Evolutionary conservation across 2,113 vertebrate species (phyloP), one percentile per base, ranked within the genome.

Genomic region (Murina feae): DNA sequence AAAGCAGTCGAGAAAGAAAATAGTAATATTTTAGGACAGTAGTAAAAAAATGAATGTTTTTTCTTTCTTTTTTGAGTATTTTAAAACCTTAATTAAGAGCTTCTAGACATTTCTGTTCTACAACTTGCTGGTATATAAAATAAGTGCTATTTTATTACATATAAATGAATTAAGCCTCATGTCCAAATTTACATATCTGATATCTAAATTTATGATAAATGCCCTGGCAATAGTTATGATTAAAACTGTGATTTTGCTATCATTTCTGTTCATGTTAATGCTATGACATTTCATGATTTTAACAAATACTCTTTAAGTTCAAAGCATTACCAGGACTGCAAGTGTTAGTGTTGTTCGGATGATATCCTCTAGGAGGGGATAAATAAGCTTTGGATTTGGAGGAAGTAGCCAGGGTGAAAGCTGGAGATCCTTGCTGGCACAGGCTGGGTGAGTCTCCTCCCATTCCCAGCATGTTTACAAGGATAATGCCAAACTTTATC

Each of bases 191-290:
- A 76, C 10, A 49, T 14, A 78, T 82, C 21, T 4, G 18, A 51
- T 55, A 10, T 37, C 18, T 90, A 65, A 69, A 81, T 76, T 84
- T 37, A 65, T 32, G 25, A 28, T 76, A 68, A 80, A 65, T 71
- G 42, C 35, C 17, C 8, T 76, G 65, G 4, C 23, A 88, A 81
- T 81, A 42, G 55, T 44, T 39, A 44, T 49, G 83, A 14, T 68
- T 74, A 87, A 74, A 60, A 68, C 63, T 87, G 28, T n/a, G 17
- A 75, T 75, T 78, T 82, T 90, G 2, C 9, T 83, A 5, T 95
- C 28, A 23, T 86, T 89, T 72, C 60, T 30, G 8, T 89, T 87
- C 84, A 90, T 80, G 83, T 94, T 78, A 83, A 37, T 58, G 47
- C 65, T 69, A 68, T 37, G 47, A 55, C 23, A 91, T 75, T 87